phyloP scores from a whole-genome alignment of 1,140 invertebrate species.

The Diabrotica virgifera region DNA sequence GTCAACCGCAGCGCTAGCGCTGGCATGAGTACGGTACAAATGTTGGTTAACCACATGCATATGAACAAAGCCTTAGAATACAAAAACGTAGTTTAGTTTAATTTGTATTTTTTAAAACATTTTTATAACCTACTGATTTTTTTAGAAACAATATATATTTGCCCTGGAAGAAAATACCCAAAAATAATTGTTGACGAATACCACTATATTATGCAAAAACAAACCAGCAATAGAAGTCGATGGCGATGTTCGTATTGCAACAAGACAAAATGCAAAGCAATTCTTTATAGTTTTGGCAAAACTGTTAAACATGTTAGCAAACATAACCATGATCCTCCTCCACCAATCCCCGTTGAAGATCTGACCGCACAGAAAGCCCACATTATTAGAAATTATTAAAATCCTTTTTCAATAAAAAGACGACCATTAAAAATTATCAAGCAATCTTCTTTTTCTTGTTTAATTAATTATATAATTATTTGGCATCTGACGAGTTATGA shows the following conservation, averaged over 20 bases:
- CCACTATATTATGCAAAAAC: constrained; percentile 23
- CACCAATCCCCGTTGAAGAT: neutral
- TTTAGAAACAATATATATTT: constrained; percentile 21
- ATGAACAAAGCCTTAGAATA: no score
- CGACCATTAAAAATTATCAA: neutral
- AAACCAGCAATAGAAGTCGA: constrained; percentile 20
- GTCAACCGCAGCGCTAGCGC: no score
- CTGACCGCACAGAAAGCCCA: neutral
- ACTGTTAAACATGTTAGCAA: neutral
- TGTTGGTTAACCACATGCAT: no score
- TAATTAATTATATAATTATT: neutral
- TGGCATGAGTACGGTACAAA: no score
- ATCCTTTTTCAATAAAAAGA: neutral
- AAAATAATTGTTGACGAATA: constrained; percentile 29
- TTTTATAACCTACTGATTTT: neutral
- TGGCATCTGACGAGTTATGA: neutral
- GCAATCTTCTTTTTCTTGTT: neutral
- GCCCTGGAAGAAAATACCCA: constrained; percentile 26
- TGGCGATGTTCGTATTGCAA: constrained; percentile 30
- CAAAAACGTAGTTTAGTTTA: no score
- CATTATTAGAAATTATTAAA: constrained; percentile 1
- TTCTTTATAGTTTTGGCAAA: constrained; percentile 22
- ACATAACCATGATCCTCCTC: constrained; percentile 16
- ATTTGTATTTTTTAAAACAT: no score
- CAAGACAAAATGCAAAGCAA: constrained; percentile 27